Conservation (phyloP, 2,797 vertebrate genomes). For the Arrhamphus sclerolepis region DNA sequence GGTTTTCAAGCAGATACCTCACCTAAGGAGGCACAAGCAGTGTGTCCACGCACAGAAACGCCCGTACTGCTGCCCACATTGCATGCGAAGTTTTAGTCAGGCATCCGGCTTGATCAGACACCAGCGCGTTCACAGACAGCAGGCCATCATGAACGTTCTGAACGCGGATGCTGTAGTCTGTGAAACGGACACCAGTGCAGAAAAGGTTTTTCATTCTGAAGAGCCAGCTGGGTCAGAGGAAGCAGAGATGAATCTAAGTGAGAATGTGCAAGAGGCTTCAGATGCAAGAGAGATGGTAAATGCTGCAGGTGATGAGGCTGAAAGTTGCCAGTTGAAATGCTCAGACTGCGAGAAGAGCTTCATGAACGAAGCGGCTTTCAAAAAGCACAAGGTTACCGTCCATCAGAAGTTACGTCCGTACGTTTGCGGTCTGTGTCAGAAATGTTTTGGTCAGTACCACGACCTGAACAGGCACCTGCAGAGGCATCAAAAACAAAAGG, state of each 20-base stretch:
- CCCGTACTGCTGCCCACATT: slow-evolving; percentile 81
- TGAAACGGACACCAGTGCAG: not conserved
- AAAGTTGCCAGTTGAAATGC: slow-evolving; percentile 25
- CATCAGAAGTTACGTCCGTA: slow-evolving; percentile 66
- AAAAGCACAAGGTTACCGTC: slow-evolving; percentile 52
- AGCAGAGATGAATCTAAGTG: not conserved
- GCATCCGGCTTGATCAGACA: slow-evolving; percentile 79
- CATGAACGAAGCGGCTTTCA: slow-evolving; percentile 39
- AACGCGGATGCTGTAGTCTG: not conserved
- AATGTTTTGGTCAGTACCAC: slow-evolving; percentile 67
- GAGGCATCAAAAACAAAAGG: slow-evolving; percentile 38
- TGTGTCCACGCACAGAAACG: slow-evolving; percentile 81
- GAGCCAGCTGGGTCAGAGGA: slow-evolving; percentile 19
- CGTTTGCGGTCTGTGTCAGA: slow-evolving; percentile 69
- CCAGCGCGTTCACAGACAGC: slow-evolving; percentile 74
- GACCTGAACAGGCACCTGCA: slow-evolving; percentile 69
- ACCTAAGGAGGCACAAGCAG: slow-evolving; percentile 79
- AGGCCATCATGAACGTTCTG: not conserved
- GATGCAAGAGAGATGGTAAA: slow-evolving; percentile 4
- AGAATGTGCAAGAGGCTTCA: slow-evolving; percentile 10
- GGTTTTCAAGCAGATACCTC: slow-evolving; percentile 74
- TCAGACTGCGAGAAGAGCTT: slow-evolving; percentile 59
- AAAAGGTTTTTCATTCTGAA: not conserved
- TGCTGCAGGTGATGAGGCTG: slow-evolving; percentile 15
- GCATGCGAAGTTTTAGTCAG: slow-evolving; percentile 80